Evolutionary conservation across 2,888 invertebrate species (phyloP), one percentile per base, ranked within the genome.

Genomic region (Agrochola lychnidis): DNA sequence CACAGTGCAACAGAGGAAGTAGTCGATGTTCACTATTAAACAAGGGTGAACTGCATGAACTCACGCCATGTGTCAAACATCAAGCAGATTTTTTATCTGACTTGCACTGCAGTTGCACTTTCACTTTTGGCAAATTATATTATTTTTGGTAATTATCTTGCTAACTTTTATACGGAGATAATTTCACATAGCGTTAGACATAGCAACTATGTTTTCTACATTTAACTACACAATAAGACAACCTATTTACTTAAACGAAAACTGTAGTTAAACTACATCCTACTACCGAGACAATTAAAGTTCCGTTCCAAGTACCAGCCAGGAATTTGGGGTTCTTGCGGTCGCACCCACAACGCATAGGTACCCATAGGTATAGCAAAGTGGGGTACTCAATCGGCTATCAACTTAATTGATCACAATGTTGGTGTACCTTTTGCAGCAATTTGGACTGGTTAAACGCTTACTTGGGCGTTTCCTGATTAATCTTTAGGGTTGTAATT

Each of bases 401-500:
- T 93, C 91, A 89, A 89, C 88, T 89, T 92, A 93, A 94, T 94
- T 91, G 91, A 92, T 92, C 87, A 83, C 88, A 89, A 89, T 87
- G 88, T 89, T 89, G 87, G 90, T 88, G 89, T 89, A 90, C 91
- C 91, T 92, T 91, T 91, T 88, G 87, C 90, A 92, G 91, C 89
- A 93, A 92, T 93, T 93, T 92, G 89, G 90, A 88, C 89, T 90
- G 88, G 92, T 93, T 93, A 92, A 92, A 91, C 90, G 92, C 90
- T 90, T 90, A 81, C 91, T 90, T 90, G 89, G 92, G 90, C 91
- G 91, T 89, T 90, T 89, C 90, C 90, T 93, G 93, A 94, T 94
- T 94, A 94, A 94, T 94, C 92, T 91, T 89, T 79, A 84, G 90
- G 92, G 90, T 84, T 90, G 90, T 93, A 94, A 94, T 94, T 92